Evolutionary conservation across 2,888 invertebrate genomes (phyloP).

Genomic region (Arge pagana): DNA sequence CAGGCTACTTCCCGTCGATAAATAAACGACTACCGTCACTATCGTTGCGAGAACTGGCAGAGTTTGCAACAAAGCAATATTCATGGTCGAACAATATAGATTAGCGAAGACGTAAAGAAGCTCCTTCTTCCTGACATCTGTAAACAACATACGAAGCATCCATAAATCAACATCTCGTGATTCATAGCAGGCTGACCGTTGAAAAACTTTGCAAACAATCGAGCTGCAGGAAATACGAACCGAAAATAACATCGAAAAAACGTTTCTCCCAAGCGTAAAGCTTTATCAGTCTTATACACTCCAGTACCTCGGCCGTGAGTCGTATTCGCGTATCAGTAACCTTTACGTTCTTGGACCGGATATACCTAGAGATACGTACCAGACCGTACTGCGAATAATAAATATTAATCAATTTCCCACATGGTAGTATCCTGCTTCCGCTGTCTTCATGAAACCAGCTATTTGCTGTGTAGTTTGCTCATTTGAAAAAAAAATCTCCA

Average conservation of each 20-base stretch:
- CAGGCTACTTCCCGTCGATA: slow-evolving; percentile 62
- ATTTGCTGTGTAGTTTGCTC: too few relatives aligned
- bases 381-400: slow-evolving; percentile 57
- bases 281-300: slow-evolving; percentile 66
- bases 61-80: slow-evolving; percentile 64
- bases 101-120: slow-evolving; percentile 60
- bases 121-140: slow-evolving; percentile 63
- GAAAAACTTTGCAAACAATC: too few relatives aligned
- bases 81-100: slow-evolving; percentile 65
- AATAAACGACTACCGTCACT: slow-evolving; percentile 64
- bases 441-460: too few relatives aligned
- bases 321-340: slow-evolving; percentile 56
- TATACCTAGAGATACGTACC: slow-evolving; percentile 55
- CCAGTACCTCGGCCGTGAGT: slow-evolving; percentile 65
- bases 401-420: background rate
- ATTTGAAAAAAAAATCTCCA: too few relatives aligned
- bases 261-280: slow-evolving; percentile 70
- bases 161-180: too few relatives aligned
- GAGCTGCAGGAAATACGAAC: too few relatives aligned
- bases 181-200: too few relatives aligned
- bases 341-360: slow-evolving; percentile 37
- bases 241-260: slow-evolving; percentile 60
- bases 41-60: slow-evolving; percentile 65
- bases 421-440: too few relatives aligned
- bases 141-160: slow-evolving; percentile 25